A percentile compares a stretch with the other conserved stretches of the same genome.
These are phyloP conservation scores for Drosophila teissieri DNA, from an alignment of 1,140 invertebrate genomes.

Conservation along the genomic window DNA sequence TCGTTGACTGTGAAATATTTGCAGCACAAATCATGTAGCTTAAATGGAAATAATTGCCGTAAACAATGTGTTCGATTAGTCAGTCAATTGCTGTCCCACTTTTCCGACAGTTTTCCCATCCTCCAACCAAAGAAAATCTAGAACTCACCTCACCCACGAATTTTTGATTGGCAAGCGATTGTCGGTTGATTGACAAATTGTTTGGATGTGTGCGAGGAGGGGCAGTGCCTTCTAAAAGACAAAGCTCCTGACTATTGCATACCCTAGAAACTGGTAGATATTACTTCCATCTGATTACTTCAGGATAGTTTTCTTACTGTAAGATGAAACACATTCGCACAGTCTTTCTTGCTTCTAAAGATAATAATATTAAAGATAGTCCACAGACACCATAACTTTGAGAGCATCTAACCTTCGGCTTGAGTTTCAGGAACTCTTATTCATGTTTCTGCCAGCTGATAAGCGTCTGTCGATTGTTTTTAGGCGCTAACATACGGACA, in stretches of 20 bases:
- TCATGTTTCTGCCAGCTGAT: constrained; percentile 35
- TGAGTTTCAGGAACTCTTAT: constrained; percentile 5
- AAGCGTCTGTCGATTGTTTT: constrained; percentile 48
- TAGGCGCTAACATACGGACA: constrained; percentile 41
- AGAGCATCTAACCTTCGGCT: neutral
- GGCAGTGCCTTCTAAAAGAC: neutral
- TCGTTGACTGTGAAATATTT: neutral
- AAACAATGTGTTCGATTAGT: constrained; percentile 53
- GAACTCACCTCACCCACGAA: constrained; percentile 20
- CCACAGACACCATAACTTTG: no score
- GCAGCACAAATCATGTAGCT: constrained; percentile 3
- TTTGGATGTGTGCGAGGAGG: constrained; percentile 12
- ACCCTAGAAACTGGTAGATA: neutral
- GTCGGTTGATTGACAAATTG: constrained; percentile 73
- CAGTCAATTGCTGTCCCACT: constrained; percentile 14
- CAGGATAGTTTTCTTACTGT: neutral
- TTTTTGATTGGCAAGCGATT: constrained; percentile 67
- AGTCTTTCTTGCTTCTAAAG: no score
- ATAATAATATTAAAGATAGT: no score
- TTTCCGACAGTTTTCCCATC: constrained; percentile 13
- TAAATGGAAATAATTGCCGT: constrained; percentile 41
- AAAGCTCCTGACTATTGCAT: neutral
- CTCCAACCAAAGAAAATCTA: constrained; percentile 1
- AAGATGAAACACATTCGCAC: no score
- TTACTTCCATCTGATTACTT: no score